Percentiles rank a stretch among this genome's conserved stretches.
Conservation (phyloP, 2,888 invertebrate species). For the Lomographa bimaculata region DNA sequence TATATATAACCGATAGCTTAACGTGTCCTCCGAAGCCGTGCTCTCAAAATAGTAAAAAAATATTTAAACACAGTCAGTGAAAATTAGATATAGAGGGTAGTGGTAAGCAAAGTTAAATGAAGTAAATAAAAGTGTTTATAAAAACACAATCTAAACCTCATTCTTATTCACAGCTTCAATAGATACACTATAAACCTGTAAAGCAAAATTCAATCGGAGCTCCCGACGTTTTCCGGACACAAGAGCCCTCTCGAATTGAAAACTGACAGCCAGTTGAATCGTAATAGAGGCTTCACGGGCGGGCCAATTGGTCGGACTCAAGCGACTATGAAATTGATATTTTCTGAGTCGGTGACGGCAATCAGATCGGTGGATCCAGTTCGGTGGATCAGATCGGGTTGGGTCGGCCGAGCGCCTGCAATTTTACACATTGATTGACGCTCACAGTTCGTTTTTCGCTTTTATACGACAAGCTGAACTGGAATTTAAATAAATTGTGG, state of each 20-base stretch:
- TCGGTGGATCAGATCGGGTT: conserved; percentile 12
- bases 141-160: too few species aligned
- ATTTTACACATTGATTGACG: conserved; percentile 41
- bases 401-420: conserved; percentile 28
- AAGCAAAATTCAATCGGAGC: conserved; percentile 4
- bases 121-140: too few species aligned
- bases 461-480: conserved; percentile 19
- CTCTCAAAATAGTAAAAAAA: too few species aligned
- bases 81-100: too few species aligned
- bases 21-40: too few species aligned
- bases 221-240: conserved; percentile 10
- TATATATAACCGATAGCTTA: too few species aligned
- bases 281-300: conserved; percentile 11
- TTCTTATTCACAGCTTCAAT: too few species aligned
- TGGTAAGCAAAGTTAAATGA: too few species aligned
- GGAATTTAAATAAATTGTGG: conserved; percentile 11
- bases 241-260: conserved; percentile 10
- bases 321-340: conserved; percentile 43
- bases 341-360: conserved; percentile 34
- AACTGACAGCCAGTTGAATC: conserved; percentile 14
- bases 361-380: conserved; percentile 21
- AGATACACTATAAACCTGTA: conserved; percentile 9
- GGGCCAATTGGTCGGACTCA: conserved; percentile 26
- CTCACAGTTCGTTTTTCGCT: conserved; percentile 21
- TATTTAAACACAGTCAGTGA: too few species aligned